Conservation (phyloP, 92 coral and sea anemone genomes). For the Umimayanthus chanpuru region DNA sequence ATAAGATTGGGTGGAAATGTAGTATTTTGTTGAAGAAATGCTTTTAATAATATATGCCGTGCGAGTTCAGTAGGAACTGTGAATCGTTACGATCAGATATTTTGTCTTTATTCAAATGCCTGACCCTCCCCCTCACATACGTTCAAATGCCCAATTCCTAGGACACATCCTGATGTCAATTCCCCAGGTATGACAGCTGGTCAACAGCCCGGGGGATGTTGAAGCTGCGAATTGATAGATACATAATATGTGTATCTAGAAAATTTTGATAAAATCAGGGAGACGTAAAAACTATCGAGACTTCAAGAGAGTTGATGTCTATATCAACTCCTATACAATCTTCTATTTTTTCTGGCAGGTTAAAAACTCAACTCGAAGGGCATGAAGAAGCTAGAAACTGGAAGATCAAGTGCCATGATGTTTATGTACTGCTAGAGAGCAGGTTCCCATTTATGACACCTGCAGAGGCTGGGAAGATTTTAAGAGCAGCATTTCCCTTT, state of each 20-base stretch:
- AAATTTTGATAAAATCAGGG: constrained; percentile 15
- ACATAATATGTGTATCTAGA: constrained; percentile 13
- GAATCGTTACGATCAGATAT: constrained; percentile 8
- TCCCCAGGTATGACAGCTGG: constrained; percentile 14
- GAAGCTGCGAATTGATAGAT: constrained; percentile 21
- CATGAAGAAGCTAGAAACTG: constrained; percentile 36
- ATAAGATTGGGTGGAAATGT: constrained; percentile 21
- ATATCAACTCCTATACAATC: constrained; percentile 19
- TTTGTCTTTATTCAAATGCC: constrained; percentile 16
- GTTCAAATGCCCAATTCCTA: constrained; percentile 8
- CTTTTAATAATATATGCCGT: neutral
- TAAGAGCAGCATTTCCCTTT: constrained; percentile 53
- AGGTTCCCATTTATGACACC: constrained; percentile 22
- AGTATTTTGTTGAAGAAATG: constrained; percentile 22
- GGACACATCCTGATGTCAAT: constrained; percentile 27
- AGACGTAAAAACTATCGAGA: constrained; percentile 20
- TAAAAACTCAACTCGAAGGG: no score
- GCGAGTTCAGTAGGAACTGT: constrained; percentile 18
- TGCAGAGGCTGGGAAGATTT: constrained; percentile 49
- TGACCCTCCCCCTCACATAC: constrained; percentile 2
- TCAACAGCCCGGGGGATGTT: constrained; percentile 7
- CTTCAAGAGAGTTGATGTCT: constrained; percentile 26
- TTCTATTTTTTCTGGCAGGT: no score
- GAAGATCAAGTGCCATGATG: constrained; percentile 50
- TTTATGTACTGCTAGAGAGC: constrained; percentile 19